phyloP scores from a whole-genome alignment of 2,888 invertebrate genomes.

The Brachypalpus laphriformis region DNA sequence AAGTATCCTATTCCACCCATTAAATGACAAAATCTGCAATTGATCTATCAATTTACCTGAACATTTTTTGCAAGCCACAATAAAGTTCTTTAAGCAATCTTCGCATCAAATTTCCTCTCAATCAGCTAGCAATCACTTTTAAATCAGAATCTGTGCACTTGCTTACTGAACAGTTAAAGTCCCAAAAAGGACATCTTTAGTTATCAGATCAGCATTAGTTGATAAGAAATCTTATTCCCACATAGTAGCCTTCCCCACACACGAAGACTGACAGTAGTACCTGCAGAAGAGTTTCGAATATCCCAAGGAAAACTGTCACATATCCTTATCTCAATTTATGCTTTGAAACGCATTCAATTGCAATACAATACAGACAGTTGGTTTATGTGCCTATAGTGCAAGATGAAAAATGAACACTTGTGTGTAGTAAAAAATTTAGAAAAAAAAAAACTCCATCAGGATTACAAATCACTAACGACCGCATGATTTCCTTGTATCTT shows the following conservation, averaged over 20 bases:
- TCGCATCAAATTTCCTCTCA: constrained; percentile 65
- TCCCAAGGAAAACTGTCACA: constrained; percentile 43
- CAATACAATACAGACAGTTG: neutral
- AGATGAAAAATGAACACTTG: constrained; percentile 57
- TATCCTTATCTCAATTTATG: constrained; percentile 51
- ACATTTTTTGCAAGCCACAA: constrained; percentile 54
- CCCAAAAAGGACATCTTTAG: constrained; percentile 44
- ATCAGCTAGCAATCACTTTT: constrained; percentile 31
- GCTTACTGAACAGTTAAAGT: neutral
- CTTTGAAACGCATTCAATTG: constrained; percentile 40
- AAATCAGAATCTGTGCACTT: constrained; percentile 9
- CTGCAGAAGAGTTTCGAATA: constrained; percentile 50
- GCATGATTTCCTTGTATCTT: constrained; percentile 9
- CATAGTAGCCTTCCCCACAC: constrained; percentile 25
- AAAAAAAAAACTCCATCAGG: constrained; percentile 4
- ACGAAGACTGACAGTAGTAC: constrained; percentile 7
- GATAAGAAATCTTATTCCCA: constrained; percentile 61
- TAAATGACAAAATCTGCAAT: constrained; percentile 41
- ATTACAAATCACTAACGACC: constrained; percentile 33
- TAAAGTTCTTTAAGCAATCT: constrained; percentile 42
- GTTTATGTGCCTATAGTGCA: neutral
- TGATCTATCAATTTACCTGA: constrained; percentile 56
- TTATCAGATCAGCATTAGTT: constrained; percentile 43
- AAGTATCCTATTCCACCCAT: constrained; percentile 50
- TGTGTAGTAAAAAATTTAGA: too few relatives aligned